Conservation (phyloP, 1,140 invertebrate species). For the Notospermus geniculatus region DNA sequence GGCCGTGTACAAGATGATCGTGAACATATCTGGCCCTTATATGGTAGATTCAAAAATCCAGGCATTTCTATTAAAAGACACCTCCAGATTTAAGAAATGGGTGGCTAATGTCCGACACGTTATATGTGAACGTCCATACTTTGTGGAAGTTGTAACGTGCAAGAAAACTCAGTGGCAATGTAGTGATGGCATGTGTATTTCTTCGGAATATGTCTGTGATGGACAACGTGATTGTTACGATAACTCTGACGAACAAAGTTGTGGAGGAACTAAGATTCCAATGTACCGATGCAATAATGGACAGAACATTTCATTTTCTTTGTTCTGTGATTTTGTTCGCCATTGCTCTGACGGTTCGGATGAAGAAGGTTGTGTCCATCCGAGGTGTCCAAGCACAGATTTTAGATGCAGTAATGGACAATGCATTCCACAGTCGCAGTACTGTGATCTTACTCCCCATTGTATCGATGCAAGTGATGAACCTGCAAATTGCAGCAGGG, state of each 20-base stretch:
- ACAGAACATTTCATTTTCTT: not conserved
- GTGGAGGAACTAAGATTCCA: not conserved
- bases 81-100: too few species aligned
- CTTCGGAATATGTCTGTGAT: not conserved
- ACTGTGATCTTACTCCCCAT: not conserved
- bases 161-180: not conserved
- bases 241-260: not conserved
- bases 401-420: not conserved
- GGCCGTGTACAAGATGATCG: too few species aligned
- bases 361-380: not conserved
- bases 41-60: too few species aligned
- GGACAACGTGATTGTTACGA: not conserved
- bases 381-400: not conserved
- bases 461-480: slow-evolving; percentile 2
- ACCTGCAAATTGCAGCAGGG: not conserved
- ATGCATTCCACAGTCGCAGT: not conserved
- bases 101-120: too few species aligned
- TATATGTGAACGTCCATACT: too few species aligned
- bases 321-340: not conserved
- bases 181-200: slow-evolving; percentile 2
- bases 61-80: too few species aligned
- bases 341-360: not conserved
- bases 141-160: too few species aligned
- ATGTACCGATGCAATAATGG: not conserved
- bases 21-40: too few species aligned